phyloP scores from a whole-genome alignment of 1,140 invertebrate genomes.

The Aphelenchoides fujianensis region DNA sequence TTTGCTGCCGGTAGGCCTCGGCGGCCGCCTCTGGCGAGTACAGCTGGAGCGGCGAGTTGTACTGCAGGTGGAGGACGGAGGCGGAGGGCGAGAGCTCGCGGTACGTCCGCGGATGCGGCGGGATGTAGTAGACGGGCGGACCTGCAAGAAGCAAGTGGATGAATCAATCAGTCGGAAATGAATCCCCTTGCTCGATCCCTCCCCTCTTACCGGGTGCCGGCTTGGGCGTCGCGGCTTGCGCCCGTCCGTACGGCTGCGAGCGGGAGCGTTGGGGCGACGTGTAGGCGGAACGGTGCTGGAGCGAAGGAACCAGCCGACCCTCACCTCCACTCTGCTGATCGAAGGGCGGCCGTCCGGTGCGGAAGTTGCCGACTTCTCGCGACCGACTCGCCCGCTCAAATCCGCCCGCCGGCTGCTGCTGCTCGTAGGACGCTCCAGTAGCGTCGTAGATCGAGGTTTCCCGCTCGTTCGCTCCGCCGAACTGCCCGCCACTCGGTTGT shows the following conservation, averaged over 20 bases:
- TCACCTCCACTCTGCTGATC: too few relatives aligned
- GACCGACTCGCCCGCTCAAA: neutral
- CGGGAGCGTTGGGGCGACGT: neutral
- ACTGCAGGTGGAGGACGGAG: constrained; percentile 45
- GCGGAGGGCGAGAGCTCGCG: constrained; percentile 18
- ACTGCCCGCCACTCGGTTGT: neutral
- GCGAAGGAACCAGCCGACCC: neutral
- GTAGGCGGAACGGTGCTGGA: neutral
- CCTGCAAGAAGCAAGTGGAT: neutral
- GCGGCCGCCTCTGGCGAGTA: constrained; percentile 53
- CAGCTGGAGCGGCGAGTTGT: constrained; percentile 51
- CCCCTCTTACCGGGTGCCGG: too few relatives aligned
- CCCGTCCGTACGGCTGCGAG: too few relatives aligned
- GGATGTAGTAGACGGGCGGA: neutral
- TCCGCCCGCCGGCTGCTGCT: neutral
- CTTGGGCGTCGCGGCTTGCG: neutral
- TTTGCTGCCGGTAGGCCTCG: constrained; percentile 51
- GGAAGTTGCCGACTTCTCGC: neutral
- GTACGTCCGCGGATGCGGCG: neutral
- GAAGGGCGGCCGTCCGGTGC: neutral
- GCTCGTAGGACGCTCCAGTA: too few relatives aligned
- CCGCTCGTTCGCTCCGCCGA: neutral
- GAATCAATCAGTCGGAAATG: too few relatives aligned
- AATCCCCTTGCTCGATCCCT: too few relatives aligned
- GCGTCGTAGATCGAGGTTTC: neutral